Base-by-base conservation (phyloP, 2,797 vertebrate species). In the Betta splendens region DNA sequence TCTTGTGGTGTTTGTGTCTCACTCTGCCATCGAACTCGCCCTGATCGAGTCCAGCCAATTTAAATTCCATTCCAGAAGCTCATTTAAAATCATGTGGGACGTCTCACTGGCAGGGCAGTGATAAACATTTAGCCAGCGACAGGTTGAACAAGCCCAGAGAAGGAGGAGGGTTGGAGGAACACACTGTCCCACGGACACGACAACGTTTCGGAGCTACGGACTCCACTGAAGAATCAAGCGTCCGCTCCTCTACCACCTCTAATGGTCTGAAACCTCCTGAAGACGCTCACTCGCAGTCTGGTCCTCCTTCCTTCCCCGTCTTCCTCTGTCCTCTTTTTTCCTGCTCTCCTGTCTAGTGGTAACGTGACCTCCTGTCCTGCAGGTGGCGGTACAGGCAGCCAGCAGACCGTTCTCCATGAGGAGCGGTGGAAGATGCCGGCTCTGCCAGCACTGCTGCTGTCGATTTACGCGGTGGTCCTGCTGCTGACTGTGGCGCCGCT, bases 381-480 rank as follows among this genome's bases (percentile, higher is more conserved):
- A 95, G 94, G 94, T 93, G 92, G 93, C 85, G 90, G 91, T 88
- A 92, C 90, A 90, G 91, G 93, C 89, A 92, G 90, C 92, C 93
- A 92, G 92, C 94, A 94, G 94, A 95, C 92, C 92, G 68, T 92
- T 96, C 95, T 94, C 95, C 94, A 97, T 97, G 95, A 95, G 95
- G 95, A 97, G 94, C 92, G 89, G 94, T 95, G 91, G 95, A 97
- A 97, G 93, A 97, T 97, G 95, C 95, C 94, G 93, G 93, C 94
- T 94, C 93, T 94, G 93, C 92, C 93, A 93, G 92, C 91, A 85
- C 93, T 96, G 91, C 92, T 96, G 93, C 93, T 93, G 92, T 91
- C 91, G 90, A 94, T 93, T 86, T 88, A 87, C 64, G 79, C 90
- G 85, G 83, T 87, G 22, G 58, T 86, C 77, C 80, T 83, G 64